phyloP scores from a whole-genome alignment of 2,797 vertebrate genomes.

The Enteromius anoplus region DNA sequence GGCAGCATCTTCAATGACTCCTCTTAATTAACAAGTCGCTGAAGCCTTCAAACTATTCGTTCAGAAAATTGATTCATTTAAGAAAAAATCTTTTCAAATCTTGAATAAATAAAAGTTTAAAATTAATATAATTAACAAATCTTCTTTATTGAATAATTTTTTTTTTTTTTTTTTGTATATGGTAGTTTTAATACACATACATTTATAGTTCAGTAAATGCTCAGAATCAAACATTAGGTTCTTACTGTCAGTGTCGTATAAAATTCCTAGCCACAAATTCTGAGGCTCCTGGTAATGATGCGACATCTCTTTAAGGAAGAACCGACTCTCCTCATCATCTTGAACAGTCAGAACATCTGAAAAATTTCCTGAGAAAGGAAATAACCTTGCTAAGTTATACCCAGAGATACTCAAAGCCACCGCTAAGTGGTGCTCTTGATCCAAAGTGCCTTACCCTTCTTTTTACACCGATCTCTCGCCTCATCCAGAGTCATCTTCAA shows the following conservation, averaged over 20 bases:
- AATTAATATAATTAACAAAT: not conserved
- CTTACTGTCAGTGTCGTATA: conserved; percentile 84
- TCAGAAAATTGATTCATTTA: too few species aligned
- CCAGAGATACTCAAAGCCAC: not conserved
- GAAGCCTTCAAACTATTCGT: too few species aligned
- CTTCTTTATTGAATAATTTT: not conserved
- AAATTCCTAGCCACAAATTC: conserved; percentile 86
- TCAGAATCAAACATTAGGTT: conserved; percentile 21
- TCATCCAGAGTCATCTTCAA: conserved; percentile 82
- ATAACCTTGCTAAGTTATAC: conserved; percentile 2
- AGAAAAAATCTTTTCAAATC: too few species aligned
- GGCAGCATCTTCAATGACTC: too few species aligned
- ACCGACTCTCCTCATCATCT: conserved; percentile 85
- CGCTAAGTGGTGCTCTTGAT: conserved; percentile 12
- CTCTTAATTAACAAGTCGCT: too few species aligned
- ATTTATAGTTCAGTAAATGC: not conserved
- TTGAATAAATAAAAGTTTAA: not conserved
- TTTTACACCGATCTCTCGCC: conserved; percentile 86
- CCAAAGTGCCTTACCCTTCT: conserved; percentile 79
- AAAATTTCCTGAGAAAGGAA: conserved; percentile 74
- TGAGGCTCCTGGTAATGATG: conserved; percentile 77
- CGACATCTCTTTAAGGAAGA: conserved; percentile 85
- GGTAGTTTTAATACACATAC: not conserved
- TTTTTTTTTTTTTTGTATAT: not conserved
- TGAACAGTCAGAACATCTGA: conserved; percentile 87